These are phyloP conservation scores for Argyrosomus regius DNA, from an alignment of 2,797 vertebrate species.

Conservation along the genomic window DNA sequence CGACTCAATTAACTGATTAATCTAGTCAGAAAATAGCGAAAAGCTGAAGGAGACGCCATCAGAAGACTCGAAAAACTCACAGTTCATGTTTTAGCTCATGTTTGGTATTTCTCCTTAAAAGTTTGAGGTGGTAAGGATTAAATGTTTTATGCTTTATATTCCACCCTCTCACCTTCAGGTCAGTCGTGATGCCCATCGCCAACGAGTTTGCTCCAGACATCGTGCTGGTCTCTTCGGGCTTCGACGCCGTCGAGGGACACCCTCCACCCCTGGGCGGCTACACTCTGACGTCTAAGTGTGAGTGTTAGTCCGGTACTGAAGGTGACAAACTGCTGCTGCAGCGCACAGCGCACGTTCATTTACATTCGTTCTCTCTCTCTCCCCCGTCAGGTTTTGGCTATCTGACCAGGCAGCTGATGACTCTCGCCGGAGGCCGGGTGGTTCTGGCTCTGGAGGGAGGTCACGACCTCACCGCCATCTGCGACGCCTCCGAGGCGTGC, in stretches of 20 bases:
- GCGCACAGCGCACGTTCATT: neutral
- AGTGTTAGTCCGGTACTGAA: slow-evolving; percentile 53
- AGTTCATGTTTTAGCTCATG: too few relatives aligned
- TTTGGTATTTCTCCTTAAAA: too few relatives aligned
- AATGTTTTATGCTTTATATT: neutral
- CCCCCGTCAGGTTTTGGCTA: slow-evolving; percentile 91
- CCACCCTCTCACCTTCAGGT: slow-evolving; percentile 76
- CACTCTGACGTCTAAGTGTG: slow-evolving; percentile 93
- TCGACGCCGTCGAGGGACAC: slow-evolving; percentile 95
- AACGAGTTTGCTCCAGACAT: slow-evolving; percentile 93
- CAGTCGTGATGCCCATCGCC: slow-evolving; percentile 95
- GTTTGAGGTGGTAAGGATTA: neutral
- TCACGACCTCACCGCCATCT: slow-evolving; percentile 97
- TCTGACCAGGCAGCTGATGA: slow-evolving; percentile 96
- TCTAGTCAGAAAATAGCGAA: too few relatives aligned
- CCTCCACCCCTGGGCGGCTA: slow-evolving; percentile 94
- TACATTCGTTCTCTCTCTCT: neutral
- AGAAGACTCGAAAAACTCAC: too few relatives aligned
- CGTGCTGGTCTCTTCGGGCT: slow-evolving; percentile 94
- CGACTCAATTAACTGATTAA: too few relatives aligned
- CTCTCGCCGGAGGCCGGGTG: slow-evolving; percentile 91
- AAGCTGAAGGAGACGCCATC: too few relatives aligned
- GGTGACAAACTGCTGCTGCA: neutral
- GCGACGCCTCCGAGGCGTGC: slow-evolving; percentile 95
- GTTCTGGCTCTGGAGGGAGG: slow-evolving; percentile 96